phyloP scores from a whole-genome alignment of 2,888 invertebrate species.

The Pandemis corylana region DNA sequence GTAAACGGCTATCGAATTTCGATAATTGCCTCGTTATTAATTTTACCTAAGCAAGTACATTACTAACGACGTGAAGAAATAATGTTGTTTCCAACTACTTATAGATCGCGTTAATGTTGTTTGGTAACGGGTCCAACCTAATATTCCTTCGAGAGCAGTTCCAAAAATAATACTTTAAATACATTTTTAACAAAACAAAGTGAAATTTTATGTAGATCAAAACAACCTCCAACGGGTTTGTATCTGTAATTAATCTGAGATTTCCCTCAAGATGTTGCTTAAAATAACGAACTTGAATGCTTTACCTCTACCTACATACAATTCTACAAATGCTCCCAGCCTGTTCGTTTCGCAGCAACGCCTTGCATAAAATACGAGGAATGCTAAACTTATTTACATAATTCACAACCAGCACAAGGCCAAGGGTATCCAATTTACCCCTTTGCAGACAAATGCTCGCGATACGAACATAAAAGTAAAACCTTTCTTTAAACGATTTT shows the following conservation, averaged over 20 bases:
- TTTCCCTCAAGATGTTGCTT: background rate
- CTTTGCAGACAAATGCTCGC: background rate
- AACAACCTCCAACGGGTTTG: background rate
- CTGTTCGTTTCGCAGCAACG: background rate
- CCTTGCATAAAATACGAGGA: background rate
- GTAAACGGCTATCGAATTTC: background rate
- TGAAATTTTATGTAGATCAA: background rate
- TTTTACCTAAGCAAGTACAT: background rate
- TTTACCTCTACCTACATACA: background rate
- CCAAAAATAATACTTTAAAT: background rate
- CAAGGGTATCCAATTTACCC: background rate
- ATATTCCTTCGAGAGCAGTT: background rate
- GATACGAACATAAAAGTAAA: background rate
- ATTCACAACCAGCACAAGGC: background rate
- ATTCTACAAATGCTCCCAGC: background rate
- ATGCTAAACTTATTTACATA: slow-evolving; percentile 18
- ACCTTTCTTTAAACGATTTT: background rate
- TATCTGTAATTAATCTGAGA: background rate
- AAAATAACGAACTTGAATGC: background rate
- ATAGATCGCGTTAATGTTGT: no score
- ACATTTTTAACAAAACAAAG: background rate
- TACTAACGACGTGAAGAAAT: no score
- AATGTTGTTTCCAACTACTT: no score
- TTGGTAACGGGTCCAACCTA: no score
- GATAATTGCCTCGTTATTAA: background rate